These are phyloP conservation scores for Cyprinus carpio DNA, from an alignment of 2,113 vertebrate species.

Conservation along the genomic window DNA sequence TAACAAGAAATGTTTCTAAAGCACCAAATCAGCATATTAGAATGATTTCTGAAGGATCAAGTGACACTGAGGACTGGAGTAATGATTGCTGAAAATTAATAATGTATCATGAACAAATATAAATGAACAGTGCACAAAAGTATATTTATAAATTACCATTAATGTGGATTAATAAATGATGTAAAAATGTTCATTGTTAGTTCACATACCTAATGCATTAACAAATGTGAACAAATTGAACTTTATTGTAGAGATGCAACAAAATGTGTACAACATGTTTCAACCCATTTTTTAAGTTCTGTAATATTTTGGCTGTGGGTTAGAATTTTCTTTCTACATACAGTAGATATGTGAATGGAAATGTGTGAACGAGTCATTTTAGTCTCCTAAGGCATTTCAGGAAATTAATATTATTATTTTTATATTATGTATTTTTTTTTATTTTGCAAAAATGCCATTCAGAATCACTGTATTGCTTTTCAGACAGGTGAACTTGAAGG, in stretches of 20 bases:
- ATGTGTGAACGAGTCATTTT: not conserved
- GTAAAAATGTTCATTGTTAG: not conserved
- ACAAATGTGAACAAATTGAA: not conserved
- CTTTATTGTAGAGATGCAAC: not conserved
- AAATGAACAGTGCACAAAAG: too few species aligned
- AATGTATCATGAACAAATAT: too few species aligned
- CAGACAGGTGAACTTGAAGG: not conserved
- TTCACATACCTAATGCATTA: not conserved
- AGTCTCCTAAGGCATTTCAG: not conserved
- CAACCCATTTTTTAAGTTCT: not conserved
- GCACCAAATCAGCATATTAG: too few species aligned
- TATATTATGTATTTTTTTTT: not conserved
- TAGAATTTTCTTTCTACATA: not conserved
- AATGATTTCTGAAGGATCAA: too few species aligned
- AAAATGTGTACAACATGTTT: not conserved
- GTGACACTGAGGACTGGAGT: too few species aligned
- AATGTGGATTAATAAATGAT: not conserved
- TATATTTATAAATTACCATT: too few species aligned
- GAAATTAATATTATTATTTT: not conserved
- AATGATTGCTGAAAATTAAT: too few species aligned
- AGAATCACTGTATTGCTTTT: constrained; percentile 11
- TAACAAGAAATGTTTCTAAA: too few species aligned
- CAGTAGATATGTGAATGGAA: not conserved
- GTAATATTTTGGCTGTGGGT: not conserved
- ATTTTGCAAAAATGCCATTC: not conserved